Base-by-base conservation (phyloP, 2,888 invertebrate species). In the Ariolimax columbianus region DNA sequence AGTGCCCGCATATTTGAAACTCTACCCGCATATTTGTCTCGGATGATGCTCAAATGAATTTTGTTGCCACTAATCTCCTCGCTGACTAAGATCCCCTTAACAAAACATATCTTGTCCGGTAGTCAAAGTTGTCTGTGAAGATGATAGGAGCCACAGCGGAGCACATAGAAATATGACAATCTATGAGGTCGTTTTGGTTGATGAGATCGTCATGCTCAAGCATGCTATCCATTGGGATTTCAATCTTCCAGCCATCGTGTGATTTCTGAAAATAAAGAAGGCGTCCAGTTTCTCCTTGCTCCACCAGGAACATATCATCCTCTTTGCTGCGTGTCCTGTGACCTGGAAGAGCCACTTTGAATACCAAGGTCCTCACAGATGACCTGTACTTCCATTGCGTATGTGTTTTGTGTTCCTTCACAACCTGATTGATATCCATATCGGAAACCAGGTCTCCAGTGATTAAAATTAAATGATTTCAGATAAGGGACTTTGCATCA, bases 101-200 rank as follows among this genome's bases (percentile, higher is more conserved):
- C 96, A 91, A 99, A 97, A 94, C 98, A 94, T 98, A 97, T 91
- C 96, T n/a, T n/a, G n/a, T n/a, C n/a, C n/a, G n/a, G n/a, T n/a
- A n/a, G n/a, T n/a, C n/a, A n/a, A n/a, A n/a, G 95, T 99, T 98
- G 93, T 99, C 99, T 55, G 98, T 96, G 94, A 98, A 99, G 3
- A 98, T 95, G 6, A 97, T 97, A 17, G 97, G 96, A 82, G 98
- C 97, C 55, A 97, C 96, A 0, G 97, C 96, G 0, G 98, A 97
- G 93, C 99, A 99, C 81, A 99, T 95, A 43, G 97, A 87, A 87
- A 99, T 96, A 91, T 97, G 97, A 7, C 97, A 97, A 95, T 98
- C 98, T 84, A 96, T 94, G 68, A 97, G 94, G 94, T 97, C 97
- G 91, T 97, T 96, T 87, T 96, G 95, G 87, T 98, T 94, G 83